Base-by-base conservation (phyloP, 2,797 vertebrate species). In the Austrolebias charrua region DNA sequence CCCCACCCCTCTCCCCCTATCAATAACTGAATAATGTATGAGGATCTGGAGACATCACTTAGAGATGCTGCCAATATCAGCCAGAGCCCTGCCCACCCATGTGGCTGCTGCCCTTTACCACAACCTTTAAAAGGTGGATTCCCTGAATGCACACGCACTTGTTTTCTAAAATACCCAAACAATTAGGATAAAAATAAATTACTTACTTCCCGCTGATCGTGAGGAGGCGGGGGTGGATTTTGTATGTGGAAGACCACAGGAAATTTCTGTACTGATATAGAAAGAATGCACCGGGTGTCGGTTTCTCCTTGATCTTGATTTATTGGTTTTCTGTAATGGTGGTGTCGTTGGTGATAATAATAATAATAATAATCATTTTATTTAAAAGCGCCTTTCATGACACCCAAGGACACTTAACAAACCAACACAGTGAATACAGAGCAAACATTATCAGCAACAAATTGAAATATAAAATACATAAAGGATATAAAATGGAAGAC, bases 11-110 rank as follows among this genome's bases (percentile, higher is more conserved):
- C 42, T 13, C 47, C 33, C 67, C 55, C 71, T n/a, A 76, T 82
- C 72, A 29, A 80, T 54, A 80, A 76, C 72, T 92, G 89, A 91
- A 92, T 93, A 90, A 92, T 90, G 84, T 61, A 91, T 91, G 53
- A 79, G 76, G 79, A 85, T 90, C 85, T 87, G 76, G 85, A 90
- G 89, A 87, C 89, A 90, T 91, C 87, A 82, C 80, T 91, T 89
- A 89, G 80, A 82, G 81, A 90, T 80, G 84, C 88, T 90, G 89
- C 89, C 88, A 82, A 90, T 89, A 89, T 84, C 81, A 80, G 73
- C 79, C 73, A 64, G 69, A 69, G 72, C 82, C 73, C 73, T 74
- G 73, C 73, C 84, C 78, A 78, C 81, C 81, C 80, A 63, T 67
- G 63, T 75, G 78, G 66, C 77, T 81, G 69, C 58, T 92, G 89